phyloP scores from a whole-genome alignment of 2,888 invertebrate genomes.

The Arrhopalites spinosus region DNA sequence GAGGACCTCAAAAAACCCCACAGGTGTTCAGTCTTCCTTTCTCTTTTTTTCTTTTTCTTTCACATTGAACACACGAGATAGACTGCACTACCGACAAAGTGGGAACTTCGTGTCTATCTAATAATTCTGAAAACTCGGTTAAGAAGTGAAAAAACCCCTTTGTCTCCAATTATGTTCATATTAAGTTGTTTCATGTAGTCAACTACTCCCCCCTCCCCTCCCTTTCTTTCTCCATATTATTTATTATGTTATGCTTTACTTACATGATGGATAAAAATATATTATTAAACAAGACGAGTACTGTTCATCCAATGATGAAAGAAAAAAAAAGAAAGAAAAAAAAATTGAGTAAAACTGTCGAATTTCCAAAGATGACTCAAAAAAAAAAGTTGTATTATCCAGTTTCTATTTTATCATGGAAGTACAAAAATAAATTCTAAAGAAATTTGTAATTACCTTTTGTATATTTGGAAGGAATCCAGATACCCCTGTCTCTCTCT shows the following conservation, averaged over 20 bases:
- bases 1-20: too few species aligned
- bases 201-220: not conserved
- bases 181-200: too few species aligned
- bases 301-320: not conserved
- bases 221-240: not conserved
- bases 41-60: not conserved
- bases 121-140: not conserved
- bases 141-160: not conserved
- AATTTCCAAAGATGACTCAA: too few species aligned
- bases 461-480: too few species aligned
- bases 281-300: not conserved
- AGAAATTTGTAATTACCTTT: too few species aligned
- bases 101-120: not conserved
- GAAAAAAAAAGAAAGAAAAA: not conserved
- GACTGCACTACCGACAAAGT: too few species aligned
- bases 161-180: not conserved
- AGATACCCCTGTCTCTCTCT: too few species aligned
- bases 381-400: too few species aligned
- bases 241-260: too few species aligned
- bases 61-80: not conserved
- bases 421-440: not conserved
- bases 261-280: not conserved
- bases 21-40: not conserved
- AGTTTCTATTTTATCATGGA: too few species aligned
- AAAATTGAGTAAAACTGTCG: not conserved